phyloP scores from a whole-genome alignment of 2,888 invertebrate genomes.

The Cataglyphis rosenhaueri region DNA sequence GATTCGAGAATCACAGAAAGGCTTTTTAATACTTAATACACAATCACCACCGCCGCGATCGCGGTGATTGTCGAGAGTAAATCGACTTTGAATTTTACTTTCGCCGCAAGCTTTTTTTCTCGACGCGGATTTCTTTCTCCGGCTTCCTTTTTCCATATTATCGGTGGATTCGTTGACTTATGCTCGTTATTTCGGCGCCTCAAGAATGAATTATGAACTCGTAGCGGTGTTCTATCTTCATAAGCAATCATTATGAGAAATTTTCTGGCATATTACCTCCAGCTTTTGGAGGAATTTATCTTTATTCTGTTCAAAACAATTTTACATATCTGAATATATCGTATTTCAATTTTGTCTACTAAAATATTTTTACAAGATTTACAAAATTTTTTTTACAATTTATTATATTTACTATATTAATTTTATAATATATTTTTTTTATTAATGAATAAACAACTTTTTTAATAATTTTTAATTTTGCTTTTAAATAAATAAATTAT shows the following conservation, averaged over 20 bases:
- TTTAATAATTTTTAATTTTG: background rate
- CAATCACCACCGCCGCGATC: conserved; percentile 23
- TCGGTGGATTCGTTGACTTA: conserved; percentile 30
- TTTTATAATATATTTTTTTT: background rate
- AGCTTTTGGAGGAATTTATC: background rate
- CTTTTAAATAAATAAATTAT: background rate
- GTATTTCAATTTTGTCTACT: background rate
- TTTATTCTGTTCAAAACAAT: background rate
- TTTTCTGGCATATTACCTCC: background rate
- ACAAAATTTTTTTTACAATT: background rate
- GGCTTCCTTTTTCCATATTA: conserved; percentile 28
- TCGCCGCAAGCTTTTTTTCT: conserved; percentile 27
- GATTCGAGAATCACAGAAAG: conserved; percentile 29
- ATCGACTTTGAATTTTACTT: conserved; percentile 51
- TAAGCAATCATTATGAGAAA: conserved; percentile 4
- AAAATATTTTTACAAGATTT: background rate
- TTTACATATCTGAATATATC: background rate
- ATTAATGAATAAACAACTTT: background rate
- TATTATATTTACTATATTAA: background rate
- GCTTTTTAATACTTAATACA: conserved; percentile 30
- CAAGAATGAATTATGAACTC: conserved; percentile 19
- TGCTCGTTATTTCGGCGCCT: conserved; percentile 30
- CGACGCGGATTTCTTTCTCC: background rate
- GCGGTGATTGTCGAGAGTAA: conserved; percentile 38
- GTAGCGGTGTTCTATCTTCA: background rate